Percentiles rank a stretch among this genome's conserved stretches.
Evolutionary conservation across 2,797 vertebrate species (phyloP).

Genomic region (Sebastes hopkinsi): DNA sequence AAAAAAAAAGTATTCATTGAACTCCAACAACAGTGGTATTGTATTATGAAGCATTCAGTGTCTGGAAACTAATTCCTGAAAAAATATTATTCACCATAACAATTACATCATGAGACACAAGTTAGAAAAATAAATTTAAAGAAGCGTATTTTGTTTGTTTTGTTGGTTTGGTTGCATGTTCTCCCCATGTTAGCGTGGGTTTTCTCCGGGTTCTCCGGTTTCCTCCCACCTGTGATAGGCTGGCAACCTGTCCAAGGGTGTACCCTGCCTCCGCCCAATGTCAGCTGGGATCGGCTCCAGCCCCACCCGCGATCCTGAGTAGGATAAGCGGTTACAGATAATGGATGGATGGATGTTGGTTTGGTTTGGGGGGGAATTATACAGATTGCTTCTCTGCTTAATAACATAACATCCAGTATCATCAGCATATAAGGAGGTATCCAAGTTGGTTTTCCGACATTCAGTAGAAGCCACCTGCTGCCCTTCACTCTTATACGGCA

Average conservation of each 20-base stretch:
- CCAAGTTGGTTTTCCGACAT: background rate
- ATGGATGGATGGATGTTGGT: background rate
- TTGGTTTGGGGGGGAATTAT: background rate
- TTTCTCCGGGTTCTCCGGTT: too few relatives aligned
- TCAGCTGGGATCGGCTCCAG: too few relatives aligned
- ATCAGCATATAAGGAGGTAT: background rate
- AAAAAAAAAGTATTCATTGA: background rate
- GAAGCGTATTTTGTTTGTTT: background rate
- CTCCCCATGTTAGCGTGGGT: too few relatives aligned
- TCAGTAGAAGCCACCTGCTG: background rate
- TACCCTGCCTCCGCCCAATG: too few relatives aligned
- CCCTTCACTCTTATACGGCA: background rate
- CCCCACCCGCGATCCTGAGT: too few relatives aligned
- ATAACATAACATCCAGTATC: background rate
- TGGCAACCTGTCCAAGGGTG: too few relatives aligned
- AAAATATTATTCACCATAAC: background rate
- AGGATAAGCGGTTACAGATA: too few relatives aligned
- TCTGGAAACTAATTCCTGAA: background rate
- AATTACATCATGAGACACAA: background rate
- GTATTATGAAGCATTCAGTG: background rate
- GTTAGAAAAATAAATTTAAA: background rate
- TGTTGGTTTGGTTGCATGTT: background rate
- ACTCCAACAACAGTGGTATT: background rate
- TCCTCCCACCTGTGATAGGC: too few relatives aligned
- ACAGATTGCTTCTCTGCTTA: background rate